Conservation (phyloP, 2,888 invertebrate genomes). For the Abrostola tripartita region DNA sequence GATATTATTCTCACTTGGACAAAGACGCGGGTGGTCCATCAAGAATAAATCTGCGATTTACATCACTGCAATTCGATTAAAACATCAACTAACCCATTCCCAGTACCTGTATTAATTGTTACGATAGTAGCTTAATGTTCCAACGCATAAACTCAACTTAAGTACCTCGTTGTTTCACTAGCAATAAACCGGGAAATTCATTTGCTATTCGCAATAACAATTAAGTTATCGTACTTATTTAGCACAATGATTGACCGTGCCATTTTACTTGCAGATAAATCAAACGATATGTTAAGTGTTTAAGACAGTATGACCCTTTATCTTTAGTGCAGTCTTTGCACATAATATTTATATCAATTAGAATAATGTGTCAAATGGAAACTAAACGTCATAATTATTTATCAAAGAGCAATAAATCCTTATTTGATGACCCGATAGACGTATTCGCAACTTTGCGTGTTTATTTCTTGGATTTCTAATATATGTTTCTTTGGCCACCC, state of each 20-base stretch:
- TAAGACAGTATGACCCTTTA: conserved; percentile 19
- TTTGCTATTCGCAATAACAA: conserved; percentile 8
- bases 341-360: conserved; percentile 17
- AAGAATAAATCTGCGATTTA: too few relatives aligned
- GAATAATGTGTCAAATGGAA: conserved; percentile 13
- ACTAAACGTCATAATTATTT: not conserved
- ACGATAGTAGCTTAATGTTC: not conserved
- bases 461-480: too few relatives aligned
- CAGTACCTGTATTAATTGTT: not conserved
- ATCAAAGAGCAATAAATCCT: too few relatives aligned
- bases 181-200: conserved; percentile 24
- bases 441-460: too few relatives aligned
- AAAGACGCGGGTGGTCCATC: too few relatives aligned
- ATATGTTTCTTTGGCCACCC: too few relatives aligned
- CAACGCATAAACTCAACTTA: not conserved
- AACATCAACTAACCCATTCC: too few relatives aligned
- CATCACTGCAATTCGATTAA: too few relatives aligned
- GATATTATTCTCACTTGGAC: too few relatives aligned
- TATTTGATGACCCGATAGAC: too few relatives aligned
- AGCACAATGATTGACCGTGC: conserved; percentile 7
- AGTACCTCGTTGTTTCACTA: conserved; percentile 2
- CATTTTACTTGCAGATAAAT: conserved; percentile 16
- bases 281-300: conserved; percentile 7
- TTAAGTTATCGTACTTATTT: conserved; percentile 19
- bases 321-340: conserved; percentile 22